Evolutionary conservation across 2,888 invertebrate species (phyloP), one percentile per base, ranked within the genome.

Genomic region (Xanthia icteritia): DNA sequence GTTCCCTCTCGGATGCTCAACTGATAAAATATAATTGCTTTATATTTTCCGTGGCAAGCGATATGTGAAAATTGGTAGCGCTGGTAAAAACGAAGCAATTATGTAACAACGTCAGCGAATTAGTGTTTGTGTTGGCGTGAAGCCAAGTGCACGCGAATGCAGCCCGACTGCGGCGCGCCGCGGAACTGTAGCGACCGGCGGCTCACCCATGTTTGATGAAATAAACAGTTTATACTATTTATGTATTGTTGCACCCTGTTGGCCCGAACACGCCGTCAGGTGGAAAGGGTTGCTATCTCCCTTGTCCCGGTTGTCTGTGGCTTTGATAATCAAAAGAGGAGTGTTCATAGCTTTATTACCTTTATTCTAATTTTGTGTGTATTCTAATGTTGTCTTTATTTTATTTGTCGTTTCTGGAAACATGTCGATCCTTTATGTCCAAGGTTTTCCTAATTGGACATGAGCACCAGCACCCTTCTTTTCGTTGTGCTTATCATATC

Each of bases 91-190:
- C 94, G 93, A 90, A 92, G 94, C 94, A 94, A 96, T 96, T 95
- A 95, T 94, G 94, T 95, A 95, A 95, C 93, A 90, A 93, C 92
- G 92, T 93, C 92, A 91, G 94, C 92, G 93, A 94, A 95, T 95
- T 95, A 95, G 95, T 93, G 94, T 92, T 93, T 91, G 90, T 90
- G 90, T 90, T 96, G 96, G 96, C 95, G 81, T 61, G 66, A 60
- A 77, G 96, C 96, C 96, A 96, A 92, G 88, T 90, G 92, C 93
- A 93, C 88, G 89, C 91, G 90, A 78, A 82, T 88, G 89, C 88
- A 88, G 89, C 83, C 72, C 80, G 73, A 76, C 76, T 71, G 82
- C 74, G 76, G 74, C 77, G 79, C 79, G 79, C 81, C 81, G 82
- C 87, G 77, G 79, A 58, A 45, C 71, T 76, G 63, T 61, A 58